Percentiles rank a stretch among this genome's conserved stretches.
phyloP scores from a whole-genome alignment of 1,140 invertebrate species.

The Nephotettix cincticeps region DNA sequence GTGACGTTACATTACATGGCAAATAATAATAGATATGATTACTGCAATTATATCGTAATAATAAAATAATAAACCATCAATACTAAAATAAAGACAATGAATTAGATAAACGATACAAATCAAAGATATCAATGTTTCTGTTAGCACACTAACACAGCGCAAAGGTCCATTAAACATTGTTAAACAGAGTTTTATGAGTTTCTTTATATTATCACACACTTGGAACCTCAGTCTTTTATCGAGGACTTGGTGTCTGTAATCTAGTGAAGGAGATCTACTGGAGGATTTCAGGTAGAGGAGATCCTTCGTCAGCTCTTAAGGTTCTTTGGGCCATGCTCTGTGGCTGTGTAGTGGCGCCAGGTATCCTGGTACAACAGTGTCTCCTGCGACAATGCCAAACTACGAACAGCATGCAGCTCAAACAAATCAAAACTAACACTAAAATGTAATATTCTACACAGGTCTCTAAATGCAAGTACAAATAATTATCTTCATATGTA shows the following conservation, averaged over 20 bases:
- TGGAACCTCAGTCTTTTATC: too few relatives aligned
- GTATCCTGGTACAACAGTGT: neutral
- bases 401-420: neutral
- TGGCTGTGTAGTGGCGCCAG: neutral
- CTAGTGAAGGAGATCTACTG: neutral
- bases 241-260: neutral
- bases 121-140: too few relatives aligned
- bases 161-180: too few relatives aligned
- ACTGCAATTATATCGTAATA: too few relatives aligned
- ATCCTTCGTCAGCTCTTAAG: neutral
- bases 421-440: neutral
- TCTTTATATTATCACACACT: too few relatives aligned
- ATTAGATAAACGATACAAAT: too few relatives aligned
- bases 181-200: too few relatives aligned
- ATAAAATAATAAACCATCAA: too few relatives aligned
- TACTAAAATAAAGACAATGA: too few relatives aligned
- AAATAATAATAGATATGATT: too few relatives aligned
- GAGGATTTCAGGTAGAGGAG: neutral
- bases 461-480: neutral
- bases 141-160: too few relatives aligned
- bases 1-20: too few relatives aligned
- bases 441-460: neutral
- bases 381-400: neutral
- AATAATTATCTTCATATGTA: neutral
- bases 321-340: neutral